These are phyloP conservation scores for Aquatica leii DNA, from an alignment of 2,888 invertebrate species.

Conservation along the genomic window DNA sequence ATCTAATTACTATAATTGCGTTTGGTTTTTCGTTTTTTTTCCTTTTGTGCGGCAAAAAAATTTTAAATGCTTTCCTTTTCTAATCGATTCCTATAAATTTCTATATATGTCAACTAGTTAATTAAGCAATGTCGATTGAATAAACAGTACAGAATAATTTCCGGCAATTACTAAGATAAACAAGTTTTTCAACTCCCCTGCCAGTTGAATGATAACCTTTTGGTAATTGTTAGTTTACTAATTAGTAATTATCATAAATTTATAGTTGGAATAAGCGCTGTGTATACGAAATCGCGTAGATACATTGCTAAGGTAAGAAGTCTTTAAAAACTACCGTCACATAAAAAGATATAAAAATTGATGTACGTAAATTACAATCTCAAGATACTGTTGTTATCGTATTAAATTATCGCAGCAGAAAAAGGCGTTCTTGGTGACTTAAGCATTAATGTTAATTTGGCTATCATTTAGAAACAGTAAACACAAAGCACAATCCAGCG, in stretches of 20 bases:
- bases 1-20: slow-evolving; percentile 45
- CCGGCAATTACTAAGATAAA: slow-evolving; percentile 58
- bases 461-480: too few relatives aligned
- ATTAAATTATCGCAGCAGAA: too few relatives aligned
- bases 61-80: slow-evolving; percentile 16
- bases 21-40: slow-evolving; percentile 18
- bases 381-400: too few relatives aligned
- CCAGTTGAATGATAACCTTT: slow-evolving; percentile 25
- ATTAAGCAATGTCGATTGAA: slow-evolving; percentile 55
- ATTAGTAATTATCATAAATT: slow-evolving; percentile 22
- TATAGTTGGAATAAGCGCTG: not conserved
- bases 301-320: too few relatives aligned
- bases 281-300: too few relatives aligned
- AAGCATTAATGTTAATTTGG: too few relatives aligned
- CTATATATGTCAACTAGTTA: slow-evolving; percentile 30
- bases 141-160: slow-evolving; percentile 54
- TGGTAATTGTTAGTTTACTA: slow-evolving; percentile 27
- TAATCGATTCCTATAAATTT: slow-evolving; percentile 12
- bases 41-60: not conserved
- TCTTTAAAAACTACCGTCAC: too few relatives aligned
- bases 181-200: slow-evolving; percentile 43
- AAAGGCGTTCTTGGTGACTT: too few relatives aligned
- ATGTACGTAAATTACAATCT: too few relatives aligned
- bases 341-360: too few relatives aligned
- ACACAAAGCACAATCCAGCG: too few relatives aligned